Evolutionary conservation across 2,888 invertebrate species (phyloP).

Genomic region (Carcina quercana): DNA sequence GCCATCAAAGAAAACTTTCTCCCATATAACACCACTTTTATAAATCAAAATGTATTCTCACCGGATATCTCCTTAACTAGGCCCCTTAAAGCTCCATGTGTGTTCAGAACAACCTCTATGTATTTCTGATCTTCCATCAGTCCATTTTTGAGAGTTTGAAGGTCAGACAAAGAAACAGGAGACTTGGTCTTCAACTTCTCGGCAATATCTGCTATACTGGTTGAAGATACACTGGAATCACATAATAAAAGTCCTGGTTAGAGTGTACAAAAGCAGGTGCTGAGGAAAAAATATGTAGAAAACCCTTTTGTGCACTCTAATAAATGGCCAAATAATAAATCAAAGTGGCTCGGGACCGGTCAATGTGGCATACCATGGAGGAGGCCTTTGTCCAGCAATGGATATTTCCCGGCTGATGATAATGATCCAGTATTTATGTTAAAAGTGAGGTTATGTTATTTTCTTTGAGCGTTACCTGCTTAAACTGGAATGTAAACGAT

Average conservation of each 20-base stretch:
- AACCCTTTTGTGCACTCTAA: background rate
- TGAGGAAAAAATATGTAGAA: background rate
- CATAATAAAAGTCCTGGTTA: conserved; percentile 8
- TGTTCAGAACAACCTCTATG: conserved; percentile 37
- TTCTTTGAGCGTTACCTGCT: background rate
- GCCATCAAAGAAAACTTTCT: no score
- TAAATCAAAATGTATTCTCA: conserved; percentile 17
- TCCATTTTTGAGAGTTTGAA: conserved; percentile 47
- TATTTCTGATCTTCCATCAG: conserved; percentile 44
- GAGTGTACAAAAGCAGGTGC: no score
- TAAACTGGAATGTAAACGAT: background rate
- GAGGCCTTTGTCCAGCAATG: no score
- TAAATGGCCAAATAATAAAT: background rate
- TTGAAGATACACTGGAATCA: conserved; percentile 32
- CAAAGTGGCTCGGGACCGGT: no score
- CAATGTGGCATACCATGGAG: background rate
- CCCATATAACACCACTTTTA: no score
- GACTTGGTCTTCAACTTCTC: conserved; percentile 49
- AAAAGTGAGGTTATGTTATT: background rate
- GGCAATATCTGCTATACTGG: conserved; percentile 32
- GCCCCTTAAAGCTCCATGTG: conserved; percentile 56
- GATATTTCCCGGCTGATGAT: no score
- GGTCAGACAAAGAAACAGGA: conserved; percentile 29
- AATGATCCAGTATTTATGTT: background rate
- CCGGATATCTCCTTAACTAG: conserved; percentile 69